Conservation (phyloP, 2,797 vertebrate genomes). For the Cephalopachus bancanus region DNA sequence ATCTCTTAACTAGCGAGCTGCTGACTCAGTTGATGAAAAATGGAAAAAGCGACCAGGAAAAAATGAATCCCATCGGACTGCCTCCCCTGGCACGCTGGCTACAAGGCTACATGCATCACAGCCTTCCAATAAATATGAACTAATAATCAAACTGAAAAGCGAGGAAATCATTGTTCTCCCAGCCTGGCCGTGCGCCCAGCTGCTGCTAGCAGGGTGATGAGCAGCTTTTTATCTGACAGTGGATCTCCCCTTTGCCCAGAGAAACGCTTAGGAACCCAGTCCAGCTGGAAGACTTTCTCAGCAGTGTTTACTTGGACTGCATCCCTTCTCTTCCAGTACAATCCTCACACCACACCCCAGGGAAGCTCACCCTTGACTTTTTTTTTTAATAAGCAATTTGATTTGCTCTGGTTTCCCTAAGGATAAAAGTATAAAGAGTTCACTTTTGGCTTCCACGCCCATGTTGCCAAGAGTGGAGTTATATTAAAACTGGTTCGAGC, state of each 20-base stretch:
- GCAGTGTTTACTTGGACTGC: conserved; percentile 53
- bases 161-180: conserved; percentile 75
- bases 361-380: conserved; percentile 70
- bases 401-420: conserved; percentile 73
- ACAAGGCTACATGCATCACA: neutral
- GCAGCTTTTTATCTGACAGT: conserved; percentile 58
- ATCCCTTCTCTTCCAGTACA: conserved; percentile 55
- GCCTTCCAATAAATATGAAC: conserved; percentile 78
- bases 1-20: conserved; percentile 36
- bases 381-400: conserved; percentile 67
- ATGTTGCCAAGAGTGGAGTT: neutral
- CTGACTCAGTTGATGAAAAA: conserved; percentile 67
- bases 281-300: conserved; percentile 72
- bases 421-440: conserved; percentile 58
- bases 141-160: conserved; percentile 75
- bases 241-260: conserved; percentile 74
- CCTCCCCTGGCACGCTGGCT: conserved; percentile 44
- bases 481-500: neutral
- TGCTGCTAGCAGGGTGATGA: conserved; percentile 53
- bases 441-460: neutral
- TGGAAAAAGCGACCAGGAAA: conserved; percentile 68
- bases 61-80: conserved; percentile 59
- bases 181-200: conserved; percentile 69
- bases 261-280: neutral
- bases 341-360: conserved; percentile 56